A percentile compares a stretch with the other conserved stretches of the same genome.
phyloP scores from a whole-genome alignment of 2,888 invertebrate genomes.

The Graphium colonna region DNA sequence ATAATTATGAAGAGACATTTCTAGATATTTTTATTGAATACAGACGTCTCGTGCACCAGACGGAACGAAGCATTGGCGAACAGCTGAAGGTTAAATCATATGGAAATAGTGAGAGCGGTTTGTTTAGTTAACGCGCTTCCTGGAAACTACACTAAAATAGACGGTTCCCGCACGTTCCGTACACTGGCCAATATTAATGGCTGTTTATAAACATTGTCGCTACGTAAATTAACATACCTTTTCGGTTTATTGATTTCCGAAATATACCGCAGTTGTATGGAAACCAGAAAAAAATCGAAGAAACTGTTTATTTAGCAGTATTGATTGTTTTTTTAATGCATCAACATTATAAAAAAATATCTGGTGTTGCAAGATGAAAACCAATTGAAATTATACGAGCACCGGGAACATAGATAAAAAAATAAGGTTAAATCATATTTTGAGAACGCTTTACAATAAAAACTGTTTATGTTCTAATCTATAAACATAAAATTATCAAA shows the following conservation, averaged over 20 bases:
- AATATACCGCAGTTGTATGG: slow-evolving; percentile 3
- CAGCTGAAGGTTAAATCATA: slow-evolving; percentile 67
- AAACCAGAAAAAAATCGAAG: not conserved
- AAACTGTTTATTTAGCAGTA: no score
- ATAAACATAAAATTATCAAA: not conserved
- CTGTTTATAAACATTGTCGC: slow-evolving; percentile 47
- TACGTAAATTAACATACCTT: slow-evolving; percentile 27
- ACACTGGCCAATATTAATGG: slow-evolving; percentile 44
- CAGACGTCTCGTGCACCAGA: slow-evolving; percentile 48
- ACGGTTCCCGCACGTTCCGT: slow-evolving; percentile 47
- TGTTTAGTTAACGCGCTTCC: slow-evolving; percentile 49
- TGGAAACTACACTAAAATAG: slow-evolving; percentile 49
- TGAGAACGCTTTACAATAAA: not conserved
- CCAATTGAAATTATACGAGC: no score
- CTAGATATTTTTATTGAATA: not conserved
- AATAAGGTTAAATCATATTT: not conserved
- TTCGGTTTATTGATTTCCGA: slow-evolving; percentile 11
- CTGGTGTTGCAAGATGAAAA: no score
- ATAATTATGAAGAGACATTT: not conserved
- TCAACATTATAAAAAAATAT: not conserved
- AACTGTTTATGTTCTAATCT: not conserved
- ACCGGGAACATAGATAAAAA: no score
- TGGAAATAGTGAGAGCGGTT: slow-evolving; percentile 43
- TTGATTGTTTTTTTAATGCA: no score
- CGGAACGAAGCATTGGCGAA: slow-evolving; percentile 48